phyloP scores from a whole-genome alignment of 2,113 vertebrate species.

The Recurvirostra avosetta region DNA sequence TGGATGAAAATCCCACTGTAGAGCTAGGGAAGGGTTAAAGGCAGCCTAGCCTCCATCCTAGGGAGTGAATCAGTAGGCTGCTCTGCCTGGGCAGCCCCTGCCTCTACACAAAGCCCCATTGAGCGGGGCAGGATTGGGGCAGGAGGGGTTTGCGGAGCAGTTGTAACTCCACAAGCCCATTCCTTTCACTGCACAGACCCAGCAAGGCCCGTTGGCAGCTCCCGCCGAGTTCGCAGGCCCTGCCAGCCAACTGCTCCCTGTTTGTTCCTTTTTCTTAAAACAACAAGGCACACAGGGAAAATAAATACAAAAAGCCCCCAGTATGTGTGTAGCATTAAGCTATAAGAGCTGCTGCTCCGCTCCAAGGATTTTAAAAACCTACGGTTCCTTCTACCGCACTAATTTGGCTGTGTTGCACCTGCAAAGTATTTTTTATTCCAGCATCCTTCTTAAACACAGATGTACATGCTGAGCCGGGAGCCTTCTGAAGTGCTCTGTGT shows the following conservation, averaged over 20 bases:
- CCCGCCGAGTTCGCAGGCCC: neutral
- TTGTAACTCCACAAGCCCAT: slow-evolving; percentile 22
- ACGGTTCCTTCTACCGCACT: neutral
- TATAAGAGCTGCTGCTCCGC: slow-evolving; percentile 6
- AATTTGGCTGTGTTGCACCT: slow-evolving; percentile 44
- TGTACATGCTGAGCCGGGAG: slow-evolving; percentile 40
- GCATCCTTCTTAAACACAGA: slow-evolving; percentile 53
- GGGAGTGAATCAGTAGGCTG: neutral
- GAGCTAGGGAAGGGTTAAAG: slow-evolving; percentile 29
- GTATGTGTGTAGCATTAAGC: slow-evolving; percentile 28
- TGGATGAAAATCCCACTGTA: neutral
- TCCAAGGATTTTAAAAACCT: neutral
- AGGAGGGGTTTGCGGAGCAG: slow-evolving; percentile 25
- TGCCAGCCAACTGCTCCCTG: slow-evolving; percentile 52
- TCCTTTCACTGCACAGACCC: slow-evolving; percentile 32
- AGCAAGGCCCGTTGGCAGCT: slow-evolving; percentile 47
- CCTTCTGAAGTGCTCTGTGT: slow-evolving; percentile 43
- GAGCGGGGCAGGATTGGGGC: slow-evolving; percentile 5
- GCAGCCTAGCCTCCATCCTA: neutral
- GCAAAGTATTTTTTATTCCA: slow-evolving; percentile 55
- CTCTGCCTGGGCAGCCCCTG: neutral
- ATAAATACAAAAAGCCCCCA: slow-evolving; percentile 48
- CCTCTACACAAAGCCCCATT: slow-evolving; percentile 42
- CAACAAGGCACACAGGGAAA: slow-evolving; percentile 54
- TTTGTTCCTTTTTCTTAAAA: slow-evolving; percentile 61